A percentile compares a stretch with the other conserved stretches of the same genome.
Conservation (phyloP, 2,113 vertebrate genomes). For the Sterna hirundo region DNA sequence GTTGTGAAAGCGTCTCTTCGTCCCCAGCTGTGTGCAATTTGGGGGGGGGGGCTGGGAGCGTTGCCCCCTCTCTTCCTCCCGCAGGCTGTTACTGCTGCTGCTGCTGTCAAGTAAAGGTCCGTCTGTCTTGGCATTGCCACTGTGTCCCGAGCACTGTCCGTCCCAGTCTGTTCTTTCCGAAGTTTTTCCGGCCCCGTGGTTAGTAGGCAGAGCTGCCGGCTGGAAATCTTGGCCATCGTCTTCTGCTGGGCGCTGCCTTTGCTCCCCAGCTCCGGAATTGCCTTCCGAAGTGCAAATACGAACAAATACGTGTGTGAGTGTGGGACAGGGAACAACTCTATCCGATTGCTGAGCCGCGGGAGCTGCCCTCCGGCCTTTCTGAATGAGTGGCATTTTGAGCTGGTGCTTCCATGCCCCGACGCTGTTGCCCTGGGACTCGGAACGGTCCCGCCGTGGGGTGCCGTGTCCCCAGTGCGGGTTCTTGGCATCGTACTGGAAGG, state of each 20-base stretch:
- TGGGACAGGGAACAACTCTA: neutral
- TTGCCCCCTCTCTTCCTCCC: neutral
- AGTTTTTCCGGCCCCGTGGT: neutral
- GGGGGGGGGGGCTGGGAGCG: neutral
- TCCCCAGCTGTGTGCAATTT: slow-evolving; percentile 6
- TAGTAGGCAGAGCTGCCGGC: neutral
- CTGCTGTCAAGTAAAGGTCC: slow-evolving; percentile 9
- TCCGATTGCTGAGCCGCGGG: neutral
- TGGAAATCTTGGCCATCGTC: neutral
- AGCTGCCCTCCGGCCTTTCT: neutral
- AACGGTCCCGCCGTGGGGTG: neutral
- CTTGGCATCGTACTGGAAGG: neutral
- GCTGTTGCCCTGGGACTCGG: neutral
- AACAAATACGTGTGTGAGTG: rapidly evolving
- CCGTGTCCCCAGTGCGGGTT: rapidly evolving
- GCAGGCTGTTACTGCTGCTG: neutral
- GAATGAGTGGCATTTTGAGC: neutral
- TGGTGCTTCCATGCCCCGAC: neutral
- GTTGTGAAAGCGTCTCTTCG: neutral
- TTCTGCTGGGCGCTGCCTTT: neutral
- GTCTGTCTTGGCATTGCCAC: neutral
- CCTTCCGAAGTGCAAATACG: neutral
- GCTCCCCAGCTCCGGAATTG: neutral
- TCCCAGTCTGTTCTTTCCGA: neutral
- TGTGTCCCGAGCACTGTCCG: neutral